Evolutionary conservation across 2,797 vertebrate species (phyloP).

Genomic region (Champsocephalus esox): DNA sequence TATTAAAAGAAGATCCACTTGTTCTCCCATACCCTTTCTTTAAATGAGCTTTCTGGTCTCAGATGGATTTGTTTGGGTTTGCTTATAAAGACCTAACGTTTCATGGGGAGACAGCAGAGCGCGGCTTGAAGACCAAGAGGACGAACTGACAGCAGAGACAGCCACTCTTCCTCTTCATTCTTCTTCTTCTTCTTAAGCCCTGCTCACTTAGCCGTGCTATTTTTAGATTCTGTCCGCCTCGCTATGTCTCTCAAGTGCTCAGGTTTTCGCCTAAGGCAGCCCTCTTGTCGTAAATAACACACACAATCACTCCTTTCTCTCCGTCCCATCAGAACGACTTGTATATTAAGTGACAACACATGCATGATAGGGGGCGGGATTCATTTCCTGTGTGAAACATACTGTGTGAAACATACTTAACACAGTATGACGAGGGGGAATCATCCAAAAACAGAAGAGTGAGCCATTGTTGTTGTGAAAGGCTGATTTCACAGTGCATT

Average conservation of each 20-base stretch:
- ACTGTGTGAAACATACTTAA: slow-evolving; percentile 1
- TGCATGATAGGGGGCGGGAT: slow-evolving; percentile 18
- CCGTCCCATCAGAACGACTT: slow-evolving; percentile 17
- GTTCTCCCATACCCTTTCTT: slow-evolving; percentile 59
- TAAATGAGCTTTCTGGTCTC: slow-evolving; percentile 66
- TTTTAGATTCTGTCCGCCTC: slow-evolving; percentile 76
- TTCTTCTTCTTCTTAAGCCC: slow-evolving; percentile 67
- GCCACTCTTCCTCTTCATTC: slow-evolving; percentile 41
- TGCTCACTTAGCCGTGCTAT: slow-evolving; percentile 72
- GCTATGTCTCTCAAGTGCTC: slow-evolving; percentile 68
- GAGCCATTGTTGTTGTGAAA: slow-evolving; percentile 20
- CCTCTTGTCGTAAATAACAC: slow-evolving; percentile 59
- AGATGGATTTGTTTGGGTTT: slow-evolving; percentile 71
- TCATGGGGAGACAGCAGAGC: slow-evolving; percentile 50
- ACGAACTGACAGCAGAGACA: slow-evolving; percentile 57
- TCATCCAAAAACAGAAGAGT: slow-evolving; percentile 2
- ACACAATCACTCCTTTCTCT: slow-evolving; percentile 37
- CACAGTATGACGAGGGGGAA: slow-evolving; percentile 7
- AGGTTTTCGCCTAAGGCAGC: slow-evolving; percentile 65
- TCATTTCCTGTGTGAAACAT: slow-evolving; percentile 17
- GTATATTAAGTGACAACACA: slow-evolving; percentile 34
- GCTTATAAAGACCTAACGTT: slow-evolving; percentile 58
- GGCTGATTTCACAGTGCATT: slow-evolving; percentile 6
- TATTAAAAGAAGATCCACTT: slow-evolving; percentile 28
- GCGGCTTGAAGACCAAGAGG: slow-evolving; percentile 44